A percentile compares a stretch with the other conserved stretches of the same genome.
These are phyloP conservation scores for Metacarcinus magister DNA, from an alignment of 2,888 invertebrate species.

Conservation along the genomic window DNA sequence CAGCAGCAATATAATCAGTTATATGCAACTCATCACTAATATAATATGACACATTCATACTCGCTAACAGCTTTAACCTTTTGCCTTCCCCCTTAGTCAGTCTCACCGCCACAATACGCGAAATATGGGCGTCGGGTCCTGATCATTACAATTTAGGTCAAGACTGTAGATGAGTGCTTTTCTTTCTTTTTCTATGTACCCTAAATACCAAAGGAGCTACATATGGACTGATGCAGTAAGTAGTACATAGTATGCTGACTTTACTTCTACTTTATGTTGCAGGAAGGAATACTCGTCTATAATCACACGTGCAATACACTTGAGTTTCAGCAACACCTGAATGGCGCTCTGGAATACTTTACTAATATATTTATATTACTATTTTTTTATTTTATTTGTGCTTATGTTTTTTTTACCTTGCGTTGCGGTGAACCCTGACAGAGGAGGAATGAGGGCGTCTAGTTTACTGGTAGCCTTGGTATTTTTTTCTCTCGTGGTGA, in stretches of 20 bases:
- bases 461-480: background rate
- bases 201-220: background rate
- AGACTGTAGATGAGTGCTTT: background rate
- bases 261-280: background rate
- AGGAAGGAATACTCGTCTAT: background rate
- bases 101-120: background rate
- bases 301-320: background rate
- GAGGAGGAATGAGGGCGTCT: background rate
- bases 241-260: background rate
- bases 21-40: background rate
- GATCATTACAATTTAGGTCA: slow-evolving; percentile 9
- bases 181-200: background rate
- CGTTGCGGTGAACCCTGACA: background rate
- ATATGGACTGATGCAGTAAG: background rate
- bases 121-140: background rate
- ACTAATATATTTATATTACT: background rate
- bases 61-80: background rate
- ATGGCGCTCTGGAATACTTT: background rate
- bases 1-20: background rate
- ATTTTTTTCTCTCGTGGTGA: background rate
- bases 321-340: background rate
- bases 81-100: background rate
- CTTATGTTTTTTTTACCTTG: background rate
- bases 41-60: background rate
- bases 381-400: background rate